Base-by-base conservation (phyloP, 1,140 invertebrate genomes). In the Drosophila kohkoa region DNA sequence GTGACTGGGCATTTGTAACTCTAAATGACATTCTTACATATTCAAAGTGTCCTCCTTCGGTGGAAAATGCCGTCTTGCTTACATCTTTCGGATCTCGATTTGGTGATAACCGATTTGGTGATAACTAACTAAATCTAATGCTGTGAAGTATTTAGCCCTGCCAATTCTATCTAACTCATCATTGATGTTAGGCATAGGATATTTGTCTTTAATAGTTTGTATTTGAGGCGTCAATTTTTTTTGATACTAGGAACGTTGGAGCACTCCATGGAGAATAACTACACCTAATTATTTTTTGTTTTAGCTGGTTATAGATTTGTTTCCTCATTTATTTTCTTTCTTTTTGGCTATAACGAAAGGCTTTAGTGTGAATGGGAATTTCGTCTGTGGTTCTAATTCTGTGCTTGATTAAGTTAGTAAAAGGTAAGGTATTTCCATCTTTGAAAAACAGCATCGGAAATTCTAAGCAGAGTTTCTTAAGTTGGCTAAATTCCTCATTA, bases 391-490 rank as follows among this genome's bases (percentile, higher is more conserved):
- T 43, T 11, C 15, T 16, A 8, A 58, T 58, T 25, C 38, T 16
- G 13, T 58, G 55, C 20, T 58, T 58, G 7, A 58, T 32, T n/a
- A 11, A 3, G 11, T 28, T 65, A 11, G 48, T 65, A n/a, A 62
- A 15, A 20, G 20, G 41, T 46, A 6, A 48, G 38, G n/a, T 59
- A 30, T 59, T 59, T 59, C 57, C 3, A 60, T 45, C 30, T 13
- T 46, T 46, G 16, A 45, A 66, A 57, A 46, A 66, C 25, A 57
- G 52, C 16, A 48, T 66, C 35, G 52, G 41, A 48, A 52, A 64
- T 52, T 64, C 48, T 52, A 52, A 51, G 16, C 62, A 64, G 46
- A 64, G 62, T 52, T 52, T 64, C 11, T 64, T 64, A 25, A 64
- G 48, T 51, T 52, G 32, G 32, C 4, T 32, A 52, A 52, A 41